Base-by-base conservation (phyloP, 2,113 vertebrate species). In the Phoxinus phoxinus region DNA sequence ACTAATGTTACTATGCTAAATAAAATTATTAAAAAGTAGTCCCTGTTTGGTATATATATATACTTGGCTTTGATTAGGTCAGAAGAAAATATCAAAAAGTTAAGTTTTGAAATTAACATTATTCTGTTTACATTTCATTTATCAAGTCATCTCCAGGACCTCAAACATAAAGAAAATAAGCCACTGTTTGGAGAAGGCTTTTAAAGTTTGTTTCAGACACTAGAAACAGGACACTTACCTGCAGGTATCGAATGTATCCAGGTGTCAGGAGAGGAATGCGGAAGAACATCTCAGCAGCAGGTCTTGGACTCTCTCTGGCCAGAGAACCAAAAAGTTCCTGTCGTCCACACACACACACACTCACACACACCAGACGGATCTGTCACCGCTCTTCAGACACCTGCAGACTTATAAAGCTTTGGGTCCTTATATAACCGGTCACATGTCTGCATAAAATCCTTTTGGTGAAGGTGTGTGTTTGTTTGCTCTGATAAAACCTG, bases 201-300 rank as follows among this genome's bases (percentile, higher is more conserved):
- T 2, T 76, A 32, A 37, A 71, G 19, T 37, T 37, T 53, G n/a
- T 27, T 51, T 35, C 7, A 32, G 73, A 12, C 19, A 21, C 0
- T 74, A 51, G 48, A 48, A 53, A 77, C 21, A 63, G 9, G 84
- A 23, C 76, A 58, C 75, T 41, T 94, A 98, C 96, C 96, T 97
- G 95, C 76, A 97, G 90, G 92, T 95, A 95, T 90, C 95, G 93
- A 88, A 97, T 96, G 85, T 96, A 97, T 86, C 96, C 96, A 85
- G 95, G 95, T 83, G 95, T 96, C 92, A 97, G 92, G 85, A 93
- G 95, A 89, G 92, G 89, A 86, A 96, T 93, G 82, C 92, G 93
- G 87, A 96, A 93, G 91, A 96, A 88, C 95, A 96, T 97, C 85
- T 87, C 61, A 76, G 63, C 37, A 7, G 41, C n/a, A 63, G 81